These are phyloP conservation scores for Ibidorhyncha struthersii DNA, from an alignment of 2,113 vertebrate species.

Conservation along the genomic window DNA sequence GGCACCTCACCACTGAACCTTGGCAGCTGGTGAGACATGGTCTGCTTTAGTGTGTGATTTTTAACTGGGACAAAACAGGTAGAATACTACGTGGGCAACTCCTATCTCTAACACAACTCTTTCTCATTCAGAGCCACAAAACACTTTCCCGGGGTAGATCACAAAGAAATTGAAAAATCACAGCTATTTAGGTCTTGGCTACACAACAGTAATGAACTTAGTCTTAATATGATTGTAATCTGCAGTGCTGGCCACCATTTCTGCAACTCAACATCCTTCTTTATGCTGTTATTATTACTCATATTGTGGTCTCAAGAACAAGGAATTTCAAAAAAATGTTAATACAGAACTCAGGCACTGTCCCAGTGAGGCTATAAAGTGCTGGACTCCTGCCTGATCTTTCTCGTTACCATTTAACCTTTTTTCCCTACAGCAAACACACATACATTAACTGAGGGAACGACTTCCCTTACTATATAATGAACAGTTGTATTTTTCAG, in stretches of 20 bases:
- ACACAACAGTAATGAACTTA: neutral
- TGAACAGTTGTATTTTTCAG: neutral
- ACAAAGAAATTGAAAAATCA: neutral
- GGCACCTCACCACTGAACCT: neutral
- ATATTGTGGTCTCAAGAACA: neutral
- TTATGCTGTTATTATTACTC: neutral
- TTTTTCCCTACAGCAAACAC: neutral
- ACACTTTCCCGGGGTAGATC: rapidly evolving
- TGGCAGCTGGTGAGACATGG: neutral
- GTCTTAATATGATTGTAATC: rapidly evolving
- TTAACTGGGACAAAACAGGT: neutral
- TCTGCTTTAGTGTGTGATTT: neutral
- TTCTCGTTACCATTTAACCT: neutral
- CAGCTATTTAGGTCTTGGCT: neutral
- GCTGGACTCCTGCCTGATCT: neutral
- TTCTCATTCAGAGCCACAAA: neutral
- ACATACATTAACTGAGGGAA: neutral
- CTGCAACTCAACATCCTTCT: neutral
- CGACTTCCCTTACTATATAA: neutral
- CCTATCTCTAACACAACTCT: neutral
- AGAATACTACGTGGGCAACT: neutral
- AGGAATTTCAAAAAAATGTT: neutral
- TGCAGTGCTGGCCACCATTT: neutral
- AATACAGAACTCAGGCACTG: neutral
- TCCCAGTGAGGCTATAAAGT: neutral